These are phyloP conservation scores for Naja naja DNA, from an alignment of 2,113 vertebrate species.

Conservation along the genomic window DNA sequence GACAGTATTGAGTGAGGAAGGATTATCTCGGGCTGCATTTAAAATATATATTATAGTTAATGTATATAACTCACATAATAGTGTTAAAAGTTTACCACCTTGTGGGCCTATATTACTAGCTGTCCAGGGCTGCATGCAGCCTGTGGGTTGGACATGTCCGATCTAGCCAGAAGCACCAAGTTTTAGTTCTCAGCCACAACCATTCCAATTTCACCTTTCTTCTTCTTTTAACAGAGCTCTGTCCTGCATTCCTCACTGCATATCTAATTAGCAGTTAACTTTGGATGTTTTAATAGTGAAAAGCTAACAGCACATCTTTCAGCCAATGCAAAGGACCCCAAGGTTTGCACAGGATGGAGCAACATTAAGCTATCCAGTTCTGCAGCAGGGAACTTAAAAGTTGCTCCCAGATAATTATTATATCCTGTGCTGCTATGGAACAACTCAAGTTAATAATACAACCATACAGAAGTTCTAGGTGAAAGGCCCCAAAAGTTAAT, in stretches of 20 bases:
- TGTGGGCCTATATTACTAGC: not conserved
- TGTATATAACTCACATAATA: not conserved
- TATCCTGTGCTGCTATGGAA: not conserved
- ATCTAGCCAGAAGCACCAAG: not conserved
- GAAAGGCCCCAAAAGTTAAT: constrained; percentile 1
- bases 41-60: not conserved
- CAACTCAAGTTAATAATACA: not conserved
- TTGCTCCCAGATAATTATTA: not conserved
- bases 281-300: not conserved
- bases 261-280: not conserved
- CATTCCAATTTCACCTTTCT: not conserved
- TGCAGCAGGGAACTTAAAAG: not conserved
- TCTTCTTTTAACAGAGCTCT: not conserved
- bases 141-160: not conserved
- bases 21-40: not conserved
- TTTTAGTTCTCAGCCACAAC: not conserved
- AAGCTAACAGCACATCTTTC: not conserved
- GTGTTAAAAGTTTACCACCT: not conserved
- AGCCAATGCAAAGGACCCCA: not conserved
- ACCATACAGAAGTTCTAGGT: not conserved
- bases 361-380: not conserved
- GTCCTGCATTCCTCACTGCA: not conserved
- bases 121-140: not conserved
- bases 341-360: not conserved
- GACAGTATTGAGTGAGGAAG: not conserved